A percentile compares a stretch with the other conserved stretches of the same genome.
Conservation (phyloP, 2,113 vertebrate genomes). For the Hypanus sabinus region DNA sequence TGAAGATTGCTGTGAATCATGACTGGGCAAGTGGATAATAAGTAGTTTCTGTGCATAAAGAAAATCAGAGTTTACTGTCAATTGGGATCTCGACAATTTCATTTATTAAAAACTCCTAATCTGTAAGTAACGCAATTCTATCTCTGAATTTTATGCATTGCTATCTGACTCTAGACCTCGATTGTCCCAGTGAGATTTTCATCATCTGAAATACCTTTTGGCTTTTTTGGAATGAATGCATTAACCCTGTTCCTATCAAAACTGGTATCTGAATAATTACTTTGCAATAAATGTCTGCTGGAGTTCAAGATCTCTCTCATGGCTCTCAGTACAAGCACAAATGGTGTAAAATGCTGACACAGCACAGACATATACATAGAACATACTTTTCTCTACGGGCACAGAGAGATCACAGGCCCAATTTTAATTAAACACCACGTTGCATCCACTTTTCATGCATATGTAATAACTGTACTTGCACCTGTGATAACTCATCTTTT, state of each 20-base stretch:
- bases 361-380: neutral
- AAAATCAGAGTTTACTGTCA: neutral
- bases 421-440: neutral
- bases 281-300: neutral
- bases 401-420: neutral
- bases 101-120: slow-evolving; percentile 11
- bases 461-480: neutral
- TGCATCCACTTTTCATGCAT: neutral
- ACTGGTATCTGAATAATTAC: slow-evolving; percentile 28
- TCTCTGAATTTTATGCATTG: slow-evolving; percentile 7
- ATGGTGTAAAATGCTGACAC: neutral
- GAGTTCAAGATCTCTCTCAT: neutral
- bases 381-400: too few species aligned
- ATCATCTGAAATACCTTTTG: neutral
- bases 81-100: neutral
- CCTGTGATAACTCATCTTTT: neutral
- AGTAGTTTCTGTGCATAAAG: neutral
- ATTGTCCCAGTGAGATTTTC: neutral
- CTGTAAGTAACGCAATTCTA: slow-evolving; percentile 10
- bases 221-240: slow-evolving; percentile 1
- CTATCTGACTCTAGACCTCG: neutral
- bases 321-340: neutral
- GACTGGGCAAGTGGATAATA: neutral
- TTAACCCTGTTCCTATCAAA: neutral
- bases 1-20: neutral